Percentiles rank a stretch among this genome's conserved stretches.
These are phyloP conservation scores for Micoletzkya japonica DNA, from an alignment of 2,888 invertebrate genomes.

Conservation along the genomic window DNA sequence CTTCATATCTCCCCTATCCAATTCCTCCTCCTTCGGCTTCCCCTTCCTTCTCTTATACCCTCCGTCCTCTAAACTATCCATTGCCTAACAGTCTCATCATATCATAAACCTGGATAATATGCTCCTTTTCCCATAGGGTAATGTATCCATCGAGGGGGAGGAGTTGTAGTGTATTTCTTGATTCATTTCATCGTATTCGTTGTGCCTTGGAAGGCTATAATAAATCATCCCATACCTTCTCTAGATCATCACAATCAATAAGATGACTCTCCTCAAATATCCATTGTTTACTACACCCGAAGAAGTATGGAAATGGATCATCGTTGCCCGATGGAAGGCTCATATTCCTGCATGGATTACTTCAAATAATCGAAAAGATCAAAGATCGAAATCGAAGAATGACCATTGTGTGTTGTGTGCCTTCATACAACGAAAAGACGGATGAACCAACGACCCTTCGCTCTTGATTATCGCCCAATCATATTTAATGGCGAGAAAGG, in stretches of 20 bases:
- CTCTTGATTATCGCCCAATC: conserved; percentile 27
- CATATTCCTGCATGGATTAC: conserved; percentile 34
- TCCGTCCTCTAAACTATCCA: too few relatives aligned
- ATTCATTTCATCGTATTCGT: not conserved
- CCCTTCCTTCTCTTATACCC: too few relatives aligned
- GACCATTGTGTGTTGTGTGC: not conserved
- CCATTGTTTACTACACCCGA: conserved; percentile 40
- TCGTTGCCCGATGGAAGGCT: conserved; percentile 31
- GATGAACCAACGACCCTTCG: not conserved
- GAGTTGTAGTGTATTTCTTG: conserved; percentile 17
- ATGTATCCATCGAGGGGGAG: conserved; percentile 11
- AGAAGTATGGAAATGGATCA: conserved; percentile 38
- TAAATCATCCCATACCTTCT: conserved; percentile 5
- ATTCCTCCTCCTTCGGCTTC: not conserved
- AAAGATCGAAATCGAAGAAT: not conserved
- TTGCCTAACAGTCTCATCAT: not conserved
- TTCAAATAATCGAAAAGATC: not conserved
- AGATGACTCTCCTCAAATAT: conserved; percentile 34
- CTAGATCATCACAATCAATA: conserved; percentile 33
- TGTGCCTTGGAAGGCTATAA: not conserved
- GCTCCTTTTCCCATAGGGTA: conserved; percentile 24
- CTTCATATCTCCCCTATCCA: not conserved
- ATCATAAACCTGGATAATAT: conserved; percentile 8
- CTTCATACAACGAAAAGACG: not conserved
- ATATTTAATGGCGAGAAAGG: conserved; percentile 34